phyloP scores from a whole-genome alignment of 2,888 invertebrate genomes.

The Sphinx pinastri region DNA sequence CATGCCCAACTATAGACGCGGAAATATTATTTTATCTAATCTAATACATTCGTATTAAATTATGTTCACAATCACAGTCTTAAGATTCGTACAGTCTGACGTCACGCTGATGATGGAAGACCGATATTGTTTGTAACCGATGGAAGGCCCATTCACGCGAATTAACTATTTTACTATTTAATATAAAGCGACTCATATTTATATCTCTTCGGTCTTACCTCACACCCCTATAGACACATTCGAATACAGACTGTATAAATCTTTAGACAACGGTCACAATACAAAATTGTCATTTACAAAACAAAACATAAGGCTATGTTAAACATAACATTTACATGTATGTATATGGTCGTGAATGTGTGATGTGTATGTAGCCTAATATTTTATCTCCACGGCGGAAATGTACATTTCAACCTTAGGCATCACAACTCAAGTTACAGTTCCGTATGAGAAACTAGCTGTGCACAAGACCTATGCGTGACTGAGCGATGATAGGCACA shows the following conservation, averaged over 20 bases:
- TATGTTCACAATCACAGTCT: neutral
- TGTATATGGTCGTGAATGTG: constrained; percentile 33
- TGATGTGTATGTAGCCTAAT: constrained; percentile 13
- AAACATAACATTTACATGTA: constrained; percentile 40
- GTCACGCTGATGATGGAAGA: too few relatives aligned
- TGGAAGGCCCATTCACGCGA: too few relatives aligned
- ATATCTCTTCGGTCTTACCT: too few relatives aligned
- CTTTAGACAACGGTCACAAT: constrained; percentile 25
- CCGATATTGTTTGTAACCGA: too few relatives aligned
- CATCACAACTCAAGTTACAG: constrained; percentile 17
- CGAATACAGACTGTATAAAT: neutral
- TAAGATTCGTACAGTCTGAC: too few relatives aligned
- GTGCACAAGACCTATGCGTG: constrained; percentile 62
- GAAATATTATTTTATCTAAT: constrained; percentile 5
- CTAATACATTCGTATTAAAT: constrained; percentile 8
- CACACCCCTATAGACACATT: too few relatives aligned
- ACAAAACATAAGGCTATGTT: constrained; percentile 40
- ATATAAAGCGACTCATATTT: too few relatives aligned
- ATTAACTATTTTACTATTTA: too few relatives aligned
- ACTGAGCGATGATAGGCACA: constrained; percentile 53
- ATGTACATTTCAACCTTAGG: constrained; percentile 1
- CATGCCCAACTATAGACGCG: constrained; percentile 35
- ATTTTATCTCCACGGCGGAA: neutral
- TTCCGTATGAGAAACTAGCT: constrained; percentile 52
- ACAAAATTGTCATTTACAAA: constrained; percentile 31